Base-by-base conservation (phyloP, 2,113 vertebrate species). In the Pristiophorus japonicus region DNA sequence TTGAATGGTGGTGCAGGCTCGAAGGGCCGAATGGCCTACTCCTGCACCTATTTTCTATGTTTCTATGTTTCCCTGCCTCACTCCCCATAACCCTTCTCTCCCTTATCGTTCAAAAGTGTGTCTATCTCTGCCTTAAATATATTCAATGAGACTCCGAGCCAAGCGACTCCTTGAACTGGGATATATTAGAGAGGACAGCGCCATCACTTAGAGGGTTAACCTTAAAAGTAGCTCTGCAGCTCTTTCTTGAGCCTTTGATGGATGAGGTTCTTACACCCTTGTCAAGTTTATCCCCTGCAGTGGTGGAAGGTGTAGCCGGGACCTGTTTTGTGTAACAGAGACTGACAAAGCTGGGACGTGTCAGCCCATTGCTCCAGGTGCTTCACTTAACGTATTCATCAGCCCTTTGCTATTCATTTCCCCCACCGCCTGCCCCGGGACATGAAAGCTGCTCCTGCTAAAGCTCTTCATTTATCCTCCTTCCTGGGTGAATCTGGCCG, bases 261-360 rank as follows among this genome's bases (percentile, higher is more conserved):
- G 97, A 97, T 97, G 97, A 97, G 96, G 55, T 96, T 96, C 96
- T 1, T 0, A 96, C 96, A 96, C 97, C 97, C 96, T 96, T 96
- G 96, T 96, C 20, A 8, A 96, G 97, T 96, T 96, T 97, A 95
- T 92, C 96, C 93, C 96, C 96, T 1, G 0, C 93, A 96, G 95
- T 59, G 96, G 96, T 96, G 96, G 94, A 95, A 96, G 96, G 95
- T 96, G 96, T 94, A 96, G 97, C 97, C 97, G 97, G 97, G 97
- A 97, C 97, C 97, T 98, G 98, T 96, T 96, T 98, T 97, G 96
- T 97, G 97, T 97, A 96, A 96, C 95, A 96, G 91, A 97, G 97
- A 95, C 97, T 97, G 97, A 97, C 97, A 97, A 96, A 96, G 97
- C 97, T 45, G 81, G 97, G 97, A 97, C 97, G 97, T 0, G 96